Percentiles rank a stretch among this genome's conserved stretches.
Conservation (phyloP, 35 echinoderm and acorn worm species). For the Heliocidaris tuberculata region DNA sequence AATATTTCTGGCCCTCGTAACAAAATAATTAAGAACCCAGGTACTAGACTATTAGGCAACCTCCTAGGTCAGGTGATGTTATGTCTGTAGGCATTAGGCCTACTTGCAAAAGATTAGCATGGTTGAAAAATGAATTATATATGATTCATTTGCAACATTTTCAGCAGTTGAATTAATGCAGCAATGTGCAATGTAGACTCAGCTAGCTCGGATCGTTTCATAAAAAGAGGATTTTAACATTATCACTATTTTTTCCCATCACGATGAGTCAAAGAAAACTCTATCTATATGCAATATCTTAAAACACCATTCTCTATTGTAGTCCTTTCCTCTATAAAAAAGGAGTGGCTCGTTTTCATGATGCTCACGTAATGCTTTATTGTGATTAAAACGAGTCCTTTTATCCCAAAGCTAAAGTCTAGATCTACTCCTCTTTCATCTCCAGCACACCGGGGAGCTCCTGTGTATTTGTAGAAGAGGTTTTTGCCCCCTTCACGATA, state of each 20-base stretch:
- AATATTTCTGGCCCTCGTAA: too few relatives aligned
- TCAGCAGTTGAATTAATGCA: too few relatives aligned
- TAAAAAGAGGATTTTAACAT: background rate
- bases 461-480: background rate
- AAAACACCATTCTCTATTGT: background rate
- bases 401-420: background rate
- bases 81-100: too few relatives aligned
- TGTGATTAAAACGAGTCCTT: background rate
- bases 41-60: too few relatives aligned
- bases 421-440: background rate
- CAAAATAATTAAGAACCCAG: too few relatives aligned
- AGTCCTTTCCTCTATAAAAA: background rate
- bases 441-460: background rate
- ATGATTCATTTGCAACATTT: too few relatives aligned
- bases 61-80: too few relatives aligned
- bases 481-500: conserved; percentile 15
- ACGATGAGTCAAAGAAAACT: background rate
- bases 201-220: background rate
- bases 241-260: background rate
- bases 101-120: too few relatives aligned
- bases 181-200: too few relatives aligned
- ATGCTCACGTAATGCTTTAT: conserved; percentile 1
- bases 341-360: background rate
- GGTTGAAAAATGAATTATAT: too few relatives aligned
- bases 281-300: background rate